Conservation (phyloP, 2,797 vertebrate genomes). For the Pangasius macronema region DNA sequence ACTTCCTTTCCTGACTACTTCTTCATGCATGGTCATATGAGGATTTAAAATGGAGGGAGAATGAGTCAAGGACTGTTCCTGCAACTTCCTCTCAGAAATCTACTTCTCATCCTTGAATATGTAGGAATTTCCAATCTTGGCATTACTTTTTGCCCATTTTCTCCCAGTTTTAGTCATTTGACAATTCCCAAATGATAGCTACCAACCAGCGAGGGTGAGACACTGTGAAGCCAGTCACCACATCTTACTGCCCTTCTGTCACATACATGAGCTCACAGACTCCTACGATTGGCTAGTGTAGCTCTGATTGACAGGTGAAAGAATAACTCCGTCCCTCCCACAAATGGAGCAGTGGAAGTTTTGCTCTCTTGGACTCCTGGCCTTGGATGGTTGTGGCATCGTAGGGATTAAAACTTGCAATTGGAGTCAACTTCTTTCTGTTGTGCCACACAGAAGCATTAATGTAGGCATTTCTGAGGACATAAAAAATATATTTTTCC, state of each 20-base stretch:
- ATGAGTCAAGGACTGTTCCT: neutral
- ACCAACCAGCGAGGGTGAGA: neutral
- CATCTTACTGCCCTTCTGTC: neutral
- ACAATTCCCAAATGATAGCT: constrained; percentile 5
- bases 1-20: neutral
- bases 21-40: neutral
- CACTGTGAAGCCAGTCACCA: constrained; percentile 7
- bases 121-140: neutral
- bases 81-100: neutral
- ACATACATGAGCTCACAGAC: neutral
- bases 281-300: constrained; percentile 3
- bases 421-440: neutral
- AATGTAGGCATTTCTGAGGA: neutral
- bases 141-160: neutral
- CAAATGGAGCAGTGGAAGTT: neutral
- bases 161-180: neutral
- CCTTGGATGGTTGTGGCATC: neutral
- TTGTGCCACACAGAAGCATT: neutral
- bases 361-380: neutral
- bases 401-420: neutral
- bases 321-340: neutral
- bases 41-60: neutral
- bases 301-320: neutral
- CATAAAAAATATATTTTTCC: neutral
- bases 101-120: neutral